These are phyloP conservation scores for Urocynchramus pylzowi DNA, from an alignment of 2,113 vertebrate species.

Conservation along the genomic window DNA sequence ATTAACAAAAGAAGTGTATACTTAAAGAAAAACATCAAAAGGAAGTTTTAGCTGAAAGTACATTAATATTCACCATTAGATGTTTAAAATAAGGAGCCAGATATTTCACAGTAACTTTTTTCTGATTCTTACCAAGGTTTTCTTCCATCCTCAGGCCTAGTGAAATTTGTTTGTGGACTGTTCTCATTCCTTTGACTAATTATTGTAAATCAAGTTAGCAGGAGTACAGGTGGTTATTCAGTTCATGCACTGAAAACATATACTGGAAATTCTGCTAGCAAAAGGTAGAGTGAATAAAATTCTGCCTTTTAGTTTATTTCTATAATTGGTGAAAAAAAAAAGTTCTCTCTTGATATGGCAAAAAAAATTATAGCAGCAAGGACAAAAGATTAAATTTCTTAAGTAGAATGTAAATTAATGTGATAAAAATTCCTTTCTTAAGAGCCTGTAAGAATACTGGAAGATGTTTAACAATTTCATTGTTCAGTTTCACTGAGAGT, in stretches of 20 bases:
- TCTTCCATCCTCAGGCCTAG: not conserved
- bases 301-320: not conserved
- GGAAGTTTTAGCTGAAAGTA: not conserved
- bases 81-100: not conserved
- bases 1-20: constrained; percentile 23
- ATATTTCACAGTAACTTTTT: not conserved
- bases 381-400: not conserved
- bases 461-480: not conserved
- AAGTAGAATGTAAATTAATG: not conserved
- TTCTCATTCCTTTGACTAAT: not conserved
- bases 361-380: not conserved
- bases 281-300: not conserved
- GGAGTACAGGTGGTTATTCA: not conserved
- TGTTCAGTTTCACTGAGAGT: not conserved
- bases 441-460: not conserved
- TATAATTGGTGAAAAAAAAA: not conserved
- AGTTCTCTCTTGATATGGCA: not conserved
- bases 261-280: constrained; percentile 29
- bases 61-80: not conserved
- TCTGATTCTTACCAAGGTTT: not conserved
- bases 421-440: not conserved
- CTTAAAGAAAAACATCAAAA: constrained; percentile 16
- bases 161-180: not conserved
- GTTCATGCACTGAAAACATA: not conserved
- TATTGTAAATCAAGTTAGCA: not conserved